A percentile compares a stretch with the other conserved stretches of the same genome.
Evolutionary conservation across 37 sponge, comb jelly and placozoan genomes (phyloP).

Genomic region (Agelas oroides): DNA sequence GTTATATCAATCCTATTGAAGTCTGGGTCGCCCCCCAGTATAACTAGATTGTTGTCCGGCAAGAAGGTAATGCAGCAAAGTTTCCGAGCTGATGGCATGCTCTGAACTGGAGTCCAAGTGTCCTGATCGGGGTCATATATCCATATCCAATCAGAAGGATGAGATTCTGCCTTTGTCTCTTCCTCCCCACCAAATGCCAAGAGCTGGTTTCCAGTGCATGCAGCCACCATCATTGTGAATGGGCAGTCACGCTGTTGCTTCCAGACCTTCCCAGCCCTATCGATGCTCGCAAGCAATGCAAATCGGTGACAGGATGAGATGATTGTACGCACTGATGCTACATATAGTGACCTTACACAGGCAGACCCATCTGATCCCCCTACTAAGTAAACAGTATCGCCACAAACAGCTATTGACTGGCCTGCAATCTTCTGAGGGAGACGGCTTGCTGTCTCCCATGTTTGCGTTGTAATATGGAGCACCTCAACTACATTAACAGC

Average conservation of each 20-base stretch:
- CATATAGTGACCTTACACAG: not conserved
- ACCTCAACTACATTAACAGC: slow-evolving; percentile 22
- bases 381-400: slow-evolving; percentile 18
- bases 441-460: slow-evolving; percentile 23
- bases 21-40: slow-evolving; percentile 56
- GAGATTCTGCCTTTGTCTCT: slow-evolving; percentile 16
- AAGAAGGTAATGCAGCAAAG: slow-evolving; percentile 45
- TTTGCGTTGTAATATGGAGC: slow-evolving; percentile 33
- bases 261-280: slow-evolving; percentile 9
- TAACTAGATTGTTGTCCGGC: slow-evolving; percentile 16
- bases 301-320: slow-evolving; percentile 43
- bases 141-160: slow-evolving; percentile 59
- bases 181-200: slow-evolving; percentile 63
- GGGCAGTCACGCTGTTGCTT: slow-evolving; percentile 42
- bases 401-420: slow-evolving; percentile 28
- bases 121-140: slow-evolving; percentile 18
- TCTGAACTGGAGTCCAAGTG: slow-evolving; percentile 52
- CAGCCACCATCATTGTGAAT: slow-evolving; percentile 41
- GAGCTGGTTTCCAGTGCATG: slow-evolving; percentile 25
- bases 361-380: slow-evolving; percentile 15
- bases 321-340: slow-evolving; percentile 2
- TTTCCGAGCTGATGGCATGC: slow-evolving; percentile 46
- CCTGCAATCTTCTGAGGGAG: slow-evolving; percentile 49
- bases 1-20: slow-evolving; percentile 49
- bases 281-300: not conserved